A percentile compares a stretch with the other conserved stretches of the same genome.
phyloP scores from a whole-genome alignment of 2,113 vertebrate genomes.

The Gobius niger region DNA sequence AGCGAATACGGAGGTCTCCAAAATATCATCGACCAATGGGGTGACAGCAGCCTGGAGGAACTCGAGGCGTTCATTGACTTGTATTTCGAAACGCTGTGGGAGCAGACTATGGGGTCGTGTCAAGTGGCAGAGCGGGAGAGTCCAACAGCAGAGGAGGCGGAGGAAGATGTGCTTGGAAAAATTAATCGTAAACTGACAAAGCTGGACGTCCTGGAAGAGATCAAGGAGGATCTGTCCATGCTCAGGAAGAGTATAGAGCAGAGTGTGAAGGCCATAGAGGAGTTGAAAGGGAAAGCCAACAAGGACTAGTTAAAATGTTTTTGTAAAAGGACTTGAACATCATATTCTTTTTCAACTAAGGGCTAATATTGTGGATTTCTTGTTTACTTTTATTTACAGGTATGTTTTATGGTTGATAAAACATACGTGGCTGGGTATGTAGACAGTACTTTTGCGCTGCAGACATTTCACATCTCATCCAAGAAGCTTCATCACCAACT shows the following conservation, averaged over 20 bases:
- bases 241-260: conserved; percentile 49
- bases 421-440: too few relatives aligned
- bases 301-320: background rate
- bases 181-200: conserved; percentile 70
- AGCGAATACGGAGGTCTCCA: conserved; percentile 47
- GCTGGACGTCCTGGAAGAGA: conserved; percentile 68
- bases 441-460: too few relatives aligned
- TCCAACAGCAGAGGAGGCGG: background rate
- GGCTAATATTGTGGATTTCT: too few relatives aligned
- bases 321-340: background rate
- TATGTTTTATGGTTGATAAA: too few relatives aligned
- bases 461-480: too few relatives aligned
- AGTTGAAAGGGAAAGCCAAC: conserved; percentile 36
- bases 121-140: background rate
- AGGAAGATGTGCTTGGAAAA: conserved; percentile 43
- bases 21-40: conserved; percentile 62
- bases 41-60: conserved; percentile 65
- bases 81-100: conserved; percentile 67
- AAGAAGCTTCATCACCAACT: too few relatives aligned
- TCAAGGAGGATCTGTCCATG: conserved; percentile 58
- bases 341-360: too few relatives aligned
- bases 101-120: conserved; percentile 41
- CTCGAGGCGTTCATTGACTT: conserved; percentile 73
- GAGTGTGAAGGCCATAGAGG: conserved; percentile 45
- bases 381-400: too few relatives aligned